These are phyloP conservation scores for Puffinus mauretanicus DNA, from an alignment of 2,113 vertebrate species.

Conservation along the genomic window DNA sequence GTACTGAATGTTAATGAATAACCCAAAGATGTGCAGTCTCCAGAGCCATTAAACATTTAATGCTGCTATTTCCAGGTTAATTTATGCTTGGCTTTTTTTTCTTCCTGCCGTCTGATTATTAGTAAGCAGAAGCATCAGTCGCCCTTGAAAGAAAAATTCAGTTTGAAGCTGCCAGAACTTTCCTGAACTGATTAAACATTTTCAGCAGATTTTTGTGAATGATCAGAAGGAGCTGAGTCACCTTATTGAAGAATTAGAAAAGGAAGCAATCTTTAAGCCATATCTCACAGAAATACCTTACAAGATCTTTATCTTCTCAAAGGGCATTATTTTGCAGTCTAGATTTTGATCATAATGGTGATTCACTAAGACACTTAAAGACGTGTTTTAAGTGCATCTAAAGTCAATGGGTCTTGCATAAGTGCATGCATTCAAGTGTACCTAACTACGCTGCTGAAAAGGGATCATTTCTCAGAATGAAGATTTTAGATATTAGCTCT, in stretches of 20 bases:
- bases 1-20: slow-evolving; percentile 32
- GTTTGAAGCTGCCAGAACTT: slow-evolving; percentile 56
- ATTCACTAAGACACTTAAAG: not conserved
- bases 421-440: not conserved
- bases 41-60: slow-evolving; percentile 62
- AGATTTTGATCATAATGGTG: not conserved
- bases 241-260: slow-evolving; percentile 20
- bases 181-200: slow-evolving; percentile 26
- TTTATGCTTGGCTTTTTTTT: slow-evolving; percentile 25
- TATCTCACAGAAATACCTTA: not conserved
- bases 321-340: not conserved
- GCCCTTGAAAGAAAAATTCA: slow-evolving; percentile 15
- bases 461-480: not conserved
- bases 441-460: not conserved
- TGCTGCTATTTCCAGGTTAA: slow-evolving; percentile 61
- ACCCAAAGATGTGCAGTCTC: slow-evolving; percentile 19
- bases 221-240: slow-evolving; percentile 25
- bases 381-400: not conserved
- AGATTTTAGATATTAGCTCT: not conserved
- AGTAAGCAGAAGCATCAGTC: slow-evolving; percentile 37
- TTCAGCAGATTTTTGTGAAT: slow-evolving; percentile 39
- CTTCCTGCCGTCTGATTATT: slow-evolving; percentile 29
- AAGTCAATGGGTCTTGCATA: not conserved
- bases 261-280: not conserved
- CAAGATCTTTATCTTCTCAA: not conserved